Evolutionary conservation across 2,888 invertebrate species (phyloP).

Genomic region (Gerris lacustris): DNA sequence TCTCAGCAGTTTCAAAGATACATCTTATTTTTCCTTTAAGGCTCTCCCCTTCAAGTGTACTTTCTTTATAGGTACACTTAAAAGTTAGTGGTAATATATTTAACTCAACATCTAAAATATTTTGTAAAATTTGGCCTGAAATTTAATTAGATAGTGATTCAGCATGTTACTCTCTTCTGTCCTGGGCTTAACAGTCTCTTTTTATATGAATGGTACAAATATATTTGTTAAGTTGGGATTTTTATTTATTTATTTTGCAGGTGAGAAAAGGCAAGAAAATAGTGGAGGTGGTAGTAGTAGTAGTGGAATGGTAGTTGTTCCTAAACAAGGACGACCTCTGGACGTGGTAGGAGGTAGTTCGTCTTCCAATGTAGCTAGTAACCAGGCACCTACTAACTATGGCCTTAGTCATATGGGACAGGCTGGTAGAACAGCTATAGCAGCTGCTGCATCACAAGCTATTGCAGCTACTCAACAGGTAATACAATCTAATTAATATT

Average conservation of each 20-base stretch:
- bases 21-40: no score
- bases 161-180: no score
- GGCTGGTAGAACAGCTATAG: constrained; percentile 78
- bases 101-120: no score
- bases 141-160: no score
- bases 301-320: not conserved
- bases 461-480: constrained; percentile 90
- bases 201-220: no score
- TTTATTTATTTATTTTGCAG: not conserved
- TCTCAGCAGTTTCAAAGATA: no score
- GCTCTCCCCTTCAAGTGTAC: no score
- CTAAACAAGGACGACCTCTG: not conserved
- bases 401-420: constrained; percentile 32
- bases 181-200: no score
- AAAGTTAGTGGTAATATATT: no score
- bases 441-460: constrained; percentile 88
- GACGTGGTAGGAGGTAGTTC: not conserved
- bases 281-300: not conserved
- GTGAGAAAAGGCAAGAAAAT: not conserved
- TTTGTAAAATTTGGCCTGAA: no score
- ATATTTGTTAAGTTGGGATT: no score
- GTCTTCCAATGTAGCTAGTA: not conserved
- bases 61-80: no score
- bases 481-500: constrained; percentile 23
- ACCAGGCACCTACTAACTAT: not conserved